Base-by-base conservation (phyloP, 2,113 vertebrate species). In the Motacilla tschutschensis region DNA sequence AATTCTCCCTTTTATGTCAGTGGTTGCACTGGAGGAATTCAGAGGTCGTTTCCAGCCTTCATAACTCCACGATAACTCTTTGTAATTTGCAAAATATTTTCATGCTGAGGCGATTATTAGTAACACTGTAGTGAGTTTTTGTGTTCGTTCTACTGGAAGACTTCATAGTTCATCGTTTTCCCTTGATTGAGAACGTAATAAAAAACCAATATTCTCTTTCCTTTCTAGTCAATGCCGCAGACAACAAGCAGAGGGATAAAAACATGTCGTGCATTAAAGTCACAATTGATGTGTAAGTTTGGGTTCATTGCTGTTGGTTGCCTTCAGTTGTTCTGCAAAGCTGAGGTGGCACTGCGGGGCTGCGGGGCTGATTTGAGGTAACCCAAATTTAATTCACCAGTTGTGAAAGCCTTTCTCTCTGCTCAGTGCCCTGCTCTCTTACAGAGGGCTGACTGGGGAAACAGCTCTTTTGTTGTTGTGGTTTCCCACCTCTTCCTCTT, bases 211-310 rank as follows among this genome's bases (percentile, higher is more conserved):
- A 14, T 79, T 85, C 73, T 44, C 73, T 62, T 93, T 94, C 36
- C 12, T 8, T 95, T 89, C 53, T 82, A 99, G 99, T 99, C 75
- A 99, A 99, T 93, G 99, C 99, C 24, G 98, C 99, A 31, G 99
- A 99, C 96, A 99, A 99, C 94, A 99, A 99, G 94, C 99, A 99
- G 95, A 98, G 99, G 77, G 99, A 99, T 69, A 97, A 98, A 38
- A 98, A 43, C 92, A 99, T 99, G 99, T 97, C 98, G 12, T 98
- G 98, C 95, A 99, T 99, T 92, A 99, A 98, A 95, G 90, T 99
- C 88, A 98, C 95, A 57, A 98, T 99, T 85, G 98, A 99, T 77
- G 95, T 98, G 99, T 99, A 97, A 98, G 99, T 99, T 60, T 43
- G 40, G 25, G 70, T 91, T 92, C 43, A 16, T 25, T 94, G 78